phyloP scores from a whole-genome alignment of 2,113 vertebrate genomes.

The Phylloscopus whistleri region DNA sequence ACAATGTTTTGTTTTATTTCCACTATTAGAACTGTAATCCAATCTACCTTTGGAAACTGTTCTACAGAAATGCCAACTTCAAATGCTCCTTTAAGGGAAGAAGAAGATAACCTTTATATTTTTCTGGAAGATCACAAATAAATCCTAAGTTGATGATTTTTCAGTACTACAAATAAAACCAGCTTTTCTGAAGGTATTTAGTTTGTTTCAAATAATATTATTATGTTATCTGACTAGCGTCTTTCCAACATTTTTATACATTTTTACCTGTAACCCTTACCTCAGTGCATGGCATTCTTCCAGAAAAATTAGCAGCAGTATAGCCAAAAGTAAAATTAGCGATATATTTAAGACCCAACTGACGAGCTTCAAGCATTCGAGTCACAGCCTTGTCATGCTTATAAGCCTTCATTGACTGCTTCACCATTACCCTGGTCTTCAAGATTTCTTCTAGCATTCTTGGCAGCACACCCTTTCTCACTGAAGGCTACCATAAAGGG shows the following conservation, averaged over 20 bases:
- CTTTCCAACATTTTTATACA: not conserved
- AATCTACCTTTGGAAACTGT: not conserved
- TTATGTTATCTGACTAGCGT: not conserved
- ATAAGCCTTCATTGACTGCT: constrained; percentile 89
- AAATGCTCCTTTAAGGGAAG: not conserved
- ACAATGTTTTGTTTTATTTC: not conserved
- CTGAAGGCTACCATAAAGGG: constrained; percentile 77
- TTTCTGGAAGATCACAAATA: not conserved
- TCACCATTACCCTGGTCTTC: constrained; percentile 94
- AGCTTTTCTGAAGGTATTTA: not conserved
- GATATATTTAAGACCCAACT: constrained; percentile 96
- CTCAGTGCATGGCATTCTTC: constrained; percentile 95
- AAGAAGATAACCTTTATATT: not conserved
- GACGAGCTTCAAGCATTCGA: constrained; percentile 90
- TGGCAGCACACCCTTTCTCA: constrained; percentile 92
- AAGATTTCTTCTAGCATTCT: constrained; percentile 97
- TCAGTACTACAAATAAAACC: not conserved
- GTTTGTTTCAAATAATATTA: not conserved
- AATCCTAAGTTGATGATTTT: not conserved
- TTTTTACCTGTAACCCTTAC: constrained; percentile 66
- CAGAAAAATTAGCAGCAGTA: constrained; percentile 91
- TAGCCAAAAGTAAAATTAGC: constrained; percentile 96
- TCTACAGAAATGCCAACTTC: not conserved
- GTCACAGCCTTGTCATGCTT: constrained; percentile 87
- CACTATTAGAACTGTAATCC: not conserved